Percentiles rank a stretch among this genome's conserved stretches.
Conservation (phyloP, 2,797 vertebrate species). For the Odontamblyopus rebecca region DNA sequence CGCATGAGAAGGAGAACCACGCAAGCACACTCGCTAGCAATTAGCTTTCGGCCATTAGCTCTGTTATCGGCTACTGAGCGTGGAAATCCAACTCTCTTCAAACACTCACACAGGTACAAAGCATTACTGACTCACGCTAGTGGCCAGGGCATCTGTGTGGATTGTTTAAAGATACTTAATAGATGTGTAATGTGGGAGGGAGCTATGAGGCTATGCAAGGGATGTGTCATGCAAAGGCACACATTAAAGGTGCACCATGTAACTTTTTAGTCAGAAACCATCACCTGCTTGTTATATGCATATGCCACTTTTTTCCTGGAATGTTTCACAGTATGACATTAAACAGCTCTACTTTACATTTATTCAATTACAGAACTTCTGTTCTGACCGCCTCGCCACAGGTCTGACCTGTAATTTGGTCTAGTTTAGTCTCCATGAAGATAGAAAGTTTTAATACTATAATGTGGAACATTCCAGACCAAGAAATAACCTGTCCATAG, state of each 20-base stretch:
- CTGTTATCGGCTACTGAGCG: constrained; percentile 70
- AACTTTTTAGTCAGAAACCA: too few species aligned
- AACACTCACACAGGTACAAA: constrained; percentile 69
- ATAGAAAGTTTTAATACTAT: too few species aligned
- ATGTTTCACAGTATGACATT: too few species aligned
- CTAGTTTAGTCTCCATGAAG: too few species aligned
- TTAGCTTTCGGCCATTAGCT: constrained; percentile 69
- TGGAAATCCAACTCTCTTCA: constrained; percentile 61
- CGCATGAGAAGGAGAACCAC: constrained; percentile 51
- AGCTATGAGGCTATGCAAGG: neutral
- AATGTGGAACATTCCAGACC: too few species aligned
- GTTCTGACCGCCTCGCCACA: too few species aligned
- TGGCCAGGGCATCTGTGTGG: constrained; percentile 23
- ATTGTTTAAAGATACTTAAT: neutral
- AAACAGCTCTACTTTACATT: too few species aligned
- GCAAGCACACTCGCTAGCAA: constrained; percentile 62
- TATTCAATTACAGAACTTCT: too few species aligned
- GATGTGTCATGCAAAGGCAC: neutral
- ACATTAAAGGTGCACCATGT: neutral
- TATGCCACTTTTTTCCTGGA: too few species aligned
- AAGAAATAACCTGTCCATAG: too few species aligned
- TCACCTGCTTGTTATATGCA: too few species aligned
- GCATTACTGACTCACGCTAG: constrained; percentile 66
- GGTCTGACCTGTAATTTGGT: too few species aligned
- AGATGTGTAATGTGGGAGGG: neutral